Conservation (phyloP, 1,140 invertebrate genomes). For the Liolophura sinensis region DNA sequence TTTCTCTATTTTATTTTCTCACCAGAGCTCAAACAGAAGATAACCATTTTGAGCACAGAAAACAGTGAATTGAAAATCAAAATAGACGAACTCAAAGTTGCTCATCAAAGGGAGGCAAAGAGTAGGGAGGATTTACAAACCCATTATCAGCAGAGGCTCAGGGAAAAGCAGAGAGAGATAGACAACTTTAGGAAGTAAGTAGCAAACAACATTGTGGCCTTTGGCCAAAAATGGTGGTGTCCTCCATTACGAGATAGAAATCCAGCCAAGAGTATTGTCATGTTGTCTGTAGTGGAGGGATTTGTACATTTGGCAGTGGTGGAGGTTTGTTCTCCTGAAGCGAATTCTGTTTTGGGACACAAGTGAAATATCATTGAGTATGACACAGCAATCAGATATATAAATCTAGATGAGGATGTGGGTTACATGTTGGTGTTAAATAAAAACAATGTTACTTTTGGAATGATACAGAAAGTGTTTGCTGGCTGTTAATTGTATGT, state of each 20-base stretch:
- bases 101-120: constrained; percentile 35
- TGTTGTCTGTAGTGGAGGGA: no score
- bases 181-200: constrained; percentile 50
- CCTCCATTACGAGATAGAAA: background rate
- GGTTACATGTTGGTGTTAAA: no score
- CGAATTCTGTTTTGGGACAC: no score
- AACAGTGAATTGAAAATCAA: constrained; percentile 55
- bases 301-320: no score
- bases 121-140: constrained; percentile 49
- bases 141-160: constrained; percentile 52
- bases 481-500: no score
- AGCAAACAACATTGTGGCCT: background rate
- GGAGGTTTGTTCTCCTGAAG: no score
- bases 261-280: no score
- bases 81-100: constrained; percentile 46
- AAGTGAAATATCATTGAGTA: no score
- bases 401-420: no score
- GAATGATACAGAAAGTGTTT: no score
- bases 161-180: constrained; percentile 55
- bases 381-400: no score
- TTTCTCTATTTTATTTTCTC: constrained; percentile 6
- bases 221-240: background rate
- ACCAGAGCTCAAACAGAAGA: constrained; percentile 38
- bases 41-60: constrained; percentile 48
- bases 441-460: no score